Evolutionary conservation across 2,113 vertebrate genomes (phyloP), one percentile per base, ranked within the genome.

Genomic region (Alethe diademata): DNA sequence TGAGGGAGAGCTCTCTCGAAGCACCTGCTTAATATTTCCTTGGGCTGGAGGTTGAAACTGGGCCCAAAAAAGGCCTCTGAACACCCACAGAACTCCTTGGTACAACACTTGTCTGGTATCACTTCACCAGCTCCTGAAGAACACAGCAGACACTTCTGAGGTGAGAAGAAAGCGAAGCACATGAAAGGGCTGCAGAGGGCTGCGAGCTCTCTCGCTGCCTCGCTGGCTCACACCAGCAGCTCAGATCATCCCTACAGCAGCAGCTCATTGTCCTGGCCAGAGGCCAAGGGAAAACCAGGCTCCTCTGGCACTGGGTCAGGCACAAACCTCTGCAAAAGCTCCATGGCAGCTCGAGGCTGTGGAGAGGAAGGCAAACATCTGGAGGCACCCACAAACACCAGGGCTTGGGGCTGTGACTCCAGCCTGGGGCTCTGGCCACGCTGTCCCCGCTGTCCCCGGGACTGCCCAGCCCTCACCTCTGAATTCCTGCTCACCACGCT

Each of bases 81-180:
- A 65, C 45, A 57, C n/a, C 26, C 33, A 54, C 36, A 92, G 53
- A 67, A 4, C 33, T 92, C 73, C 24, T n/a, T 14, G 31, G 57
- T 82, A 50, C 91, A 78, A 54, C 48, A 20, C 7, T 58, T 12
- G 48, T 71, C 20, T 47, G 84, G 9, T 53, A 48, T 2, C 33
- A 5, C n/a, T 38, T 85, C 40, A 61, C 15, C 78, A 65, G 70
- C 2, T 90, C 42, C 74, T 74, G 13, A 56, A 82, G 71, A 72
- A 45, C 4, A 0, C 2, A 47, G 65, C 2, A 45, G 42, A 9
- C 4, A 0, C 15, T 83, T 36, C 31, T 65, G 73, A 17, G n/a
- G 36, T 78, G 18, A 51, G 60, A 24, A 31, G 62, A 54, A 86
- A 26, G 17, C 36, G 28, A 12, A 69, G 29, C 85, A 36, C 11